Conservation (phyloP, 1,140 invertebrate genomes). For the Solenopsis fugax region DNA sequence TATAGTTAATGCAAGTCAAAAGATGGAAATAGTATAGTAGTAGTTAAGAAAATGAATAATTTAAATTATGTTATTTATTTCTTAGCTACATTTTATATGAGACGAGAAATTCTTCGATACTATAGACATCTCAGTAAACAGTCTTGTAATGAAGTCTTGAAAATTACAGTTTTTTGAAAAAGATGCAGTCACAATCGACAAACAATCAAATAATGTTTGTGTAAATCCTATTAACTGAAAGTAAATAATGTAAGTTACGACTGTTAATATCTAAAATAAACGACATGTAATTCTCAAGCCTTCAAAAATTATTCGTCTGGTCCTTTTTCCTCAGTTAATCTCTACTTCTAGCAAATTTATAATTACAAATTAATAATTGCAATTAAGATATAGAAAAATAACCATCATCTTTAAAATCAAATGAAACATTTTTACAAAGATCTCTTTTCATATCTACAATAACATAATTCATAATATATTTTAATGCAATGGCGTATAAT, state of each 20-base stretch:
- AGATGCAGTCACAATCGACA: slow-evolving; percentile 31
- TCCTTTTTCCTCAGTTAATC: slow-evolving; percentile 66
- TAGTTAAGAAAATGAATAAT: slow-evolving; percentile 78
- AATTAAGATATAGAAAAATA: slow-evolving; percentile 18
- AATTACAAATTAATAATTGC: slow-evolving; percentile 31
- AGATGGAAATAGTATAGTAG: slow-evolving; percentile 71
- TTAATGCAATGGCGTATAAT: slow-evolving; percentile 53
- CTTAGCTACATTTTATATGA: slow-evolving; percentile 80
- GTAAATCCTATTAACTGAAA: slow-evolving; percentile 78
- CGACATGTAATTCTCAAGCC: slow-evolving; percentile 81
- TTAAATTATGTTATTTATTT: slow-evolving; percentile 84
- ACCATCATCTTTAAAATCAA: slow-evolving; percentile 16
- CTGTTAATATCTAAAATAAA: slow-evolving; percentile 81
- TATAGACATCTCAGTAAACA: slow-evolving; percentile 54
- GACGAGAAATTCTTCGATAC: slow-evolving; percentile 52
- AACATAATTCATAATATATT: slow-evolving; percentile 62
- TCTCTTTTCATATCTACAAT: slow-evolving; percentile 68
- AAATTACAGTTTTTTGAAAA: slow-evolving; percentile 71
- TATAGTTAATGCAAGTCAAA: slow-evolving; percentile 67
- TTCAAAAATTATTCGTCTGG: slow-evolving; percentile 69
- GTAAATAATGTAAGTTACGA: slow-evolving; percentile 79
- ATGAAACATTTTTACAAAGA: slow-evolving; percentile 47
- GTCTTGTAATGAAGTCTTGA: slow-evolving; percentile 71
- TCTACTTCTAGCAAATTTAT: slow-evolving; percentile 47
- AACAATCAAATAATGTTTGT: slow-evolving; percentile 60